Evolutionary conservation across 2,888 invertebrate genomes (phyloP).

Genomic region (Papilio gigon): DNA sequence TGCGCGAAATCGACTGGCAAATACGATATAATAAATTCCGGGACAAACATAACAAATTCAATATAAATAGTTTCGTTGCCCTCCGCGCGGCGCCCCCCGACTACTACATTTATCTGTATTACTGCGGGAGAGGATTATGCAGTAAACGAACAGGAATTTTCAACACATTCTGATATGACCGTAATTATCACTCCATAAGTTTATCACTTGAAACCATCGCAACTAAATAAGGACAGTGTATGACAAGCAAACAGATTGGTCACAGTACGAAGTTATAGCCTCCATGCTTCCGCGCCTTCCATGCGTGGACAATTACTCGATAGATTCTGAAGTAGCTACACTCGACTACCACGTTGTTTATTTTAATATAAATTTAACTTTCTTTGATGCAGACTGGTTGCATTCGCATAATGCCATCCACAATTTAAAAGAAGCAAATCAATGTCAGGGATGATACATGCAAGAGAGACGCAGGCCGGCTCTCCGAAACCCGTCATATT

Average conservation of each 20-base stretch:
- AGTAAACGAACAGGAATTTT: constrained; percentile 41
- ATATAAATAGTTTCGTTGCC: constrained; percentile 52
- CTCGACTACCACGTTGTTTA: too few relatives aligned
- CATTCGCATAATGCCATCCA: constrained; percentile 38
- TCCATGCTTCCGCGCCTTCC: too few relatives aligned
- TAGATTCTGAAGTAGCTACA: too few relatives aligned
- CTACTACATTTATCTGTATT: constrained; percentile 54
- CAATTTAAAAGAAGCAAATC: constrained; percentile 53
- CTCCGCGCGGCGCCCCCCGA: constrained; percentile 47
- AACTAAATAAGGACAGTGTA: neutral
- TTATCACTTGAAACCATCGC: neutral
- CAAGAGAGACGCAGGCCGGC: constrained; percentile 44
- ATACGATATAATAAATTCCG: constrained; percentile 52
- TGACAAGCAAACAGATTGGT: too few relatives aligned
- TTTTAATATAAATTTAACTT: too few relatives aligned
- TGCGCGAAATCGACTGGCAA: constrained; percentile 45
- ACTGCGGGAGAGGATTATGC: constrained; percentile 51
- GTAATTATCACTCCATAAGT: neutral
- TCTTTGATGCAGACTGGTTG: neutral
- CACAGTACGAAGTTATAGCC: too few relatives aligned
- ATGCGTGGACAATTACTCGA: too few relatives aligned
- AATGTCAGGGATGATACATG: constrained; percentile 53
- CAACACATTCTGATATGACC: neutral
- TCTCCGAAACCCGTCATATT: constrained; percentile 48
- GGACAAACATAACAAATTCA: constrained; percentile 50